Evolutionary conservation across 1,140 invertebrate species (phyloP).

Genomic region (Uloborus diversus): DNA sequence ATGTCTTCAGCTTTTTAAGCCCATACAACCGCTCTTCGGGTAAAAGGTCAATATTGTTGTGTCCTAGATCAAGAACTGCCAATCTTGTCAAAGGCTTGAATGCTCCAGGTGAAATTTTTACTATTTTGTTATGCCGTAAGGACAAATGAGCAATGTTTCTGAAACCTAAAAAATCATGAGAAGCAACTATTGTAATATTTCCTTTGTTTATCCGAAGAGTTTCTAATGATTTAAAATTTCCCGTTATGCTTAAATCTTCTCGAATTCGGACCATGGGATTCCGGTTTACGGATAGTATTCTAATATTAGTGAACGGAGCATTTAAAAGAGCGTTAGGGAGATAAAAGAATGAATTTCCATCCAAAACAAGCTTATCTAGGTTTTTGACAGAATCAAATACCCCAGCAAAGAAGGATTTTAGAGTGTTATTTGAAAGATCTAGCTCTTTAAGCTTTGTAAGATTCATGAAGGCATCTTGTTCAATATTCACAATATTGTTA

Average conservation of each 20-base stretch:
- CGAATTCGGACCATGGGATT: slow-evolving; percentile 79
- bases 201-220: slow-evolving; percentile 83
- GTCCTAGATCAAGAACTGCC: slow-evolving; percentile 81
- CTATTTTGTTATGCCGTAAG: slow-evolving; percentile 78
- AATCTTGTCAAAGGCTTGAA: slow-evolving; percentile 80
- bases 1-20: slow-evolving; percentile 73
- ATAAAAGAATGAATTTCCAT: slow-evolving; percentile 81
- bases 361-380: slow-evolving; percentile 77
- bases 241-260: slow-evolving; percentile 63
- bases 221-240: slow-evolving; percentile 74
- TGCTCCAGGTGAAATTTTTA: slow-evolving; percentile 82
- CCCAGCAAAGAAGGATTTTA: slow-evolving; percentile 81
- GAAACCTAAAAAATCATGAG: slow-evolving; percentile 88
- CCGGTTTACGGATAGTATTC: slow-evolving; percentile 80
- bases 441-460: slow-evolving; percentile 78
- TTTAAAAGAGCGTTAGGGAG: slow-evolving; percentile 79
- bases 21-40: slow-evolving; percentile 86
- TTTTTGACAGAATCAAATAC: slow-evolving; percentile 75
- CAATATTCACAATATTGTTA: slow-evolving; percentile 75
- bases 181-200: slow-evolving; percentile 84
- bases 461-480: slow-evolving; percentile 76
- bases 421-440: slow-evolving; percentile 77
- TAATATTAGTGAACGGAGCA: slow-evolving; percentile 72
- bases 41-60: slow-evolving; percentile 83
- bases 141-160: slow-evolving; percentile 79